These are phyloP conservation scores for Willisornis vidua DNA, from an alignment of 2,113 vertebrate genomes.

Conservation along the genomic window DNA sequence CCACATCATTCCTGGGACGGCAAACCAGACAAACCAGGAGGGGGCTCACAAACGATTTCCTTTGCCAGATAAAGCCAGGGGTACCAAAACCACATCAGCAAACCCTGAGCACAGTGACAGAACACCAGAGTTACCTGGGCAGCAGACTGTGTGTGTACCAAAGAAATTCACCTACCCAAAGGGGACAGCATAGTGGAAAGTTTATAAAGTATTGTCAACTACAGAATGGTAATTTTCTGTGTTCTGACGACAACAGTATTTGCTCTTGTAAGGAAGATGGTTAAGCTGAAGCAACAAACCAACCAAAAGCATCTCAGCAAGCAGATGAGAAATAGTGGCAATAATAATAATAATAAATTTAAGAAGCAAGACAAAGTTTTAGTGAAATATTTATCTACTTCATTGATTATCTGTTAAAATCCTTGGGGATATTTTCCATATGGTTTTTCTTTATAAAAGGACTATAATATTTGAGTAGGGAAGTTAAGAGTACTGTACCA, in stretches of 20 bases:
- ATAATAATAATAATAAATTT: background rate
- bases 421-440: background rate
- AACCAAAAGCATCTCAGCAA: background rate
- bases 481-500: background rate
- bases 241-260: background rate
- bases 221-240: background rate
- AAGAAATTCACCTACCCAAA: background rate
- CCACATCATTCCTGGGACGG: background rate
- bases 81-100: background rate
- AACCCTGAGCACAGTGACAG: background rate
- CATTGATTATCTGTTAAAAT: background rate
- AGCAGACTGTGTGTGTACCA: background rate
- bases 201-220: background rate
- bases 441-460: background rate
- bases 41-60: background rate
- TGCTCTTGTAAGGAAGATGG: background rate
- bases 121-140: background rate
- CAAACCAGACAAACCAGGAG: background rate
- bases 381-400: background rate
- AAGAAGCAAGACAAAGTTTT: background rate
- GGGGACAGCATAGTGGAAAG: background rate
- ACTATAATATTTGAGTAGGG: background rate
- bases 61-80: background rate
- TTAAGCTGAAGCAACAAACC: background rate
- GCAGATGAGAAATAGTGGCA: background rate